Evolutionary conservation across 2,888 invertebrate species (phyloP), one percentile per base, ranked within the genome.

Genomic region (Heteromurus nitidus): DNA sequence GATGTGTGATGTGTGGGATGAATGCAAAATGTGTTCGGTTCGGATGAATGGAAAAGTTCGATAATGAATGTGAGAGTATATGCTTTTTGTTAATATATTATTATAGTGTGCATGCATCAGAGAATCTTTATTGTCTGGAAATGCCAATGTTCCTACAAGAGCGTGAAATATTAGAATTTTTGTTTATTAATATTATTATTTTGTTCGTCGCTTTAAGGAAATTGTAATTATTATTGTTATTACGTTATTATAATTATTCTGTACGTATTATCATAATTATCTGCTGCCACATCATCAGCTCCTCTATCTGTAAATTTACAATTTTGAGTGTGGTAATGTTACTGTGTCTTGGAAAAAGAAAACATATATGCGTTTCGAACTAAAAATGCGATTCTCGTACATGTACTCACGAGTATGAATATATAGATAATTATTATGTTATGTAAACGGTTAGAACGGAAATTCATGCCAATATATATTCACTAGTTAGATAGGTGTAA

Each of bases 121-220:
- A 42, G 64, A 42, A 64, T 64, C 22, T 42, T 64, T 24, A 64
- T 24, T 62, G 42, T 60, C 30, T 60, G 44, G 30, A 44, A 64
- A 74, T 50, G 74, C 74, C 74, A 74, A 74, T 74, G 74, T 74
- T 74, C 74, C 74, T 74, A 72, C 16, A 20, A 44, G 67, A 67
- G 16, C 22, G 16, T 9, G 36, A 67, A 22, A 16, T 47, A 47
- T 47, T n/a, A 47, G n/a, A n/a, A n/a, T n/a, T n/a, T n/a, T n/a
- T 26, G 26, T 62, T 62, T 31, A 31, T 47, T 47, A 47, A 36
- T 64, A 42, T 24, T 22, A 26, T 64, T 64, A 64, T 36, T 64
- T 36, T 64, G 60, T n/a, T 60, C 28, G 28, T 60, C 30, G 11
- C 58, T 28, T 55, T 55, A 2, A 26, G 31, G 62, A 58, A 24